These are phyloP conservation scores for Lanistes nyassanus DNA, from an alignment of 1,140 invertebrate species.

Conservation along the genomic window DNA sequence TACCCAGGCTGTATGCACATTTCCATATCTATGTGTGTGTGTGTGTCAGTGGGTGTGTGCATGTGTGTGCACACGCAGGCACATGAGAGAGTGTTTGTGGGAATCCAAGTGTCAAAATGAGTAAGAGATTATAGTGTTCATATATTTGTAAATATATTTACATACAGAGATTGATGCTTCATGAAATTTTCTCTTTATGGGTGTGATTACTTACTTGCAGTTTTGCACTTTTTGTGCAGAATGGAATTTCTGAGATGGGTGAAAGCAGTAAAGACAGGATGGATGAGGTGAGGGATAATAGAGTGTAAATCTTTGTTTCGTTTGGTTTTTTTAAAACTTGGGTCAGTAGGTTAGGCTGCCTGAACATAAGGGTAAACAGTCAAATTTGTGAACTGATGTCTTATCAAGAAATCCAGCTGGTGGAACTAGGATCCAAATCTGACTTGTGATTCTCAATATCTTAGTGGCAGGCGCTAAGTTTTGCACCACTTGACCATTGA, in stretches of 20 bases:
- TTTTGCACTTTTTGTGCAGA: constrained; percentile 8
- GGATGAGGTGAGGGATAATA: constrained; percentile 6
- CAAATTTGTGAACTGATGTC: too few species aligned
- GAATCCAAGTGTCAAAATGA: too few species aligned
- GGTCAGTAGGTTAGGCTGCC: too few species aligned
- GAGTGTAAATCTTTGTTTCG: not conserved
- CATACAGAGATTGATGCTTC: not conserved
- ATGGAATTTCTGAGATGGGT: not conserved
- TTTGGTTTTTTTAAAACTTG: too few species aligned
- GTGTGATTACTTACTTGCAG: not conserved
- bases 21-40: too few species aligned
- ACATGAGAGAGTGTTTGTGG: not conserved
- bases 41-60: not conserved
- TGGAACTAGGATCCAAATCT: too few species aligned
- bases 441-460: too few species aligned
- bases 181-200: not conserved
- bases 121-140: not conserved
- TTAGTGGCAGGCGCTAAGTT: too few species aligned
- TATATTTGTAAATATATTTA: too few species aligned
- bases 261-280: not conserved
- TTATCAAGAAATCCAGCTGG: too few species aligned
- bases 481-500: too few species aligned
- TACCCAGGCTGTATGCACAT: not conserved
- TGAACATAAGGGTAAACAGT: too few species aligned
- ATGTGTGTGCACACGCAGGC: not conserved